A percentile compares a stretch with the other conserved stretches of the same genome.
Evolutionary conservation across 2,113 vertebrate species (phyloP).

Genomic region (Tiliqua scincoides): DNA sequence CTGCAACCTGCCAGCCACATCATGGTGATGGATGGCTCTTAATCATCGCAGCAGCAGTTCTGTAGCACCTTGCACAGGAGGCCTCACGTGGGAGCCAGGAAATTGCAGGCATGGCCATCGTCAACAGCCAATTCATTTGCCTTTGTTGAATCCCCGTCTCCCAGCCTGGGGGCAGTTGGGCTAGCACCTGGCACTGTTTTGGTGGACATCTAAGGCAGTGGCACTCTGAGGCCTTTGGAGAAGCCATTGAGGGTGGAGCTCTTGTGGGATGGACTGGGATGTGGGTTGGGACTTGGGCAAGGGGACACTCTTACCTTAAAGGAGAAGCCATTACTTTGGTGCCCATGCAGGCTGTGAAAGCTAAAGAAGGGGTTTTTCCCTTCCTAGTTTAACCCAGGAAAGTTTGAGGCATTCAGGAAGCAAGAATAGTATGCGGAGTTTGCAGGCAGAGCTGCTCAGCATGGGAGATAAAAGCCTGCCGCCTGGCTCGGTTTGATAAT

Average conservation of each 20-base stretch:
- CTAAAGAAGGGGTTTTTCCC: neutral
- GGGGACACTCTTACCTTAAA: neutral
- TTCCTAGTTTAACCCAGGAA: neutral
- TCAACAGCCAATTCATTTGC: conserved; percentile 27
- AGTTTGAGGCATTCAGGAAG: neutral
- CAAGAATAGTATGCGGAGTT: neutral
- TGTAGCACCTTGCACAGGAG: conserved; percentile 8
- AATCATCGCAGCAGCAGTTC: conserved; percentile 6
- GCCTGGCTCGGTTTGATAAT: conserved; percentile 31
- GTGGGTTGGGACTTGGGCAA: neutral
- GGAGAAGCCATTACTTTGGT: neutral
- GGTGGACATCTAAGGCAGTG: neutral
- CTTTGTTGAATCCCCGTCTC: neutral
- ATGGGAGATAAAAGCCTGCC: conserved; percentile 20
- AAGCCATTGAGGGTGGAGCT: neutral
- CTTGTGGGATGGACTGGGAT: neutral
- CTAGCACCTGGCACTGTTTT: neutral
- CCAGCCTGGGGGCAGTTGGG: neutral
- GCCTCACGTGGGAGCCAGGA: conserved; percentile 23
- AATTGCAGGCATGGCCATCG: conserved; percentile 24
- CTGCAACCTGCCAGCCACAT: neutral
- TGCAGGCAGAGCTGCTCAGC: conserved; percentile 14
- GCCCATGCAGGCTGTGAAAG: neutral
- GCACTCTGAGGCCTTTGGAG: neutral
- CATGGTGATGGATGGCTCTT: conserved; percentile 47